phyloP scores from a whole-genome alignment of 2,797 vertebrate genomes.

The Somateria mollissima region DNA sequence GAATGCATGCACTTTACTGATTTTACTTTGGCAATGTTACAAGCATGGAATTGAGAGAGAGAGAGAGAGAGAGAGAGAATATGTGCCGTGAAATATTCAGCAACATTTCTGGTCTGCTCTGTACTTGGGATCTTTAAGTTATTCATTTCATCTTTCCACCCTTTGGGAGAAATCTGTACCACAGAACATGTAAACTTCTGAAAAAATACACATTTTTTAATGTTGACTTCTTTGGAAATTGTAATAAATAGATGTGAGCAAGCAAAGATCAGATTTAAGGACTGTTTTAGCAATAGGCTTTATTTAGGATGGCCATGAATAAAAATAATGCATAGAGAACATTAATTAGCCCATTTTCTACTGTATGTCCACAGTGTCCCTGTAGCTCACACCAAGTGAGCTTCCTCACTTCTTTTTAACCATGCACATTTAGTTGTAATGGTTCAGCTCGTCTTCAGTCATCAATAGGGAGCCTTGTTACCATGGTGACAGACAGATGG shows the following conservation, averaged over 20 bases:
- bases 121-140: neutral
- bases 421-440: constrained; percentile 52
- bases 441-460: constrained; percentile 32
- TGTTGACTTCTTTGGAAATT: neutral
- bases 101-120: constrained; percentile 30
- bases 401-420: neutral
- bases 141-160: neutral
- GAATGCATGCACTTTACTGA: constrained; percentile 15
- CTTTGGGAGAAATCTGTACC: neutral
- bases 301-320: constrained; percentile 9
- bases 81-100: constrained; percentile 20
- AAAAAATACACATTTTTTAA: neutral
- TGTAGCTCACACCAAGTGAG: neutral
- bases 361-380: neutral
- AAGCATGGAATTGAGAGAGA: neutral
- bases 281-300: neutral
- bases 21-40: constrained; percentile 56
- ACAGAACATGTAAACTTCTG: neutral
- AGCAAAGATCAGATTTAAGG: neutral
- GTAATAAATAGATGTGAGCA: neutral
- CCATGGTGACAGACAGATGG: constrained; percentile 66
- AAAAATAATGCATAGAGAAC: constrained; percentile 4
- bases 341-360: neutral
- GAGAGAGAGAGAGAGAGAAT: neutral
- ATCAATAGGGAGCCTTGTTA: constrained; percentile 65